These are phyloP conservation scores for Bicyclus anynana DNA, from an alignment of 1,140 invertebrate species.

Conservation along the genomic window DNA sequence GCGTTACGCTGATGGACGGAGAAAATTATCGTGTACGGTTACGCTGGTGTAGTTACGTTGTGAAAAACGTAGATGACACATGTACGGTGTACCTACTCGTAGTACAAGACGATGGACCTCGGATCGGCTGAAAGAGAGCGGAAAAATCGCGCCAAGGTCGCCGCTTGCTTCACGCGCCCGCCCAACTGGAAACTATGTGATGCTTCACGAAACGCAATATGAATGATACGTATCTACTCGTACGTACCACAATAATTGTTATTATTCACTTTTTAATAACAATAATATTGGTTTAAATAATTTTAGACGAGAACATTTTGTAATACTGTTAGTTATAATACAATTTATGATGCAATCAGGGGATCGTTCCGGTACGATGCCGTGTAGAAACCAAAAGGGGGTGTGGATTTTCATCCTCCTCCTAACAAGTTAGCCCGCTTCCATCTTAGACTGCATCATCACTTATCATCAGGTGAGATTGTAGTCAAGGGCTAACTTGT, in stretches of 20 bases:
- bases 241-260: background rate
- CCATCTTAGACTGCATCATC: no score
- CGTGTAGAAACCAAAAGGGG: no score
- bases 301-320: no score
- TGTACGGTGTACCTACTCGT: conserved; percentile 28
- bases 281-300: no score
- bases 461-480: no score
- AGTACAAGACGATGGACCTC: conserved; percentile 54
- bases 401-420: no score
- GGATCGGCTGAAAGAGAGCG: conserved; percentile 69
- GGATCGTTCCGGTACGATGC: no score
- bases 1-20: background rate
- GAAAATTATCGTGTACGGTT: background rate
- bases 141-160: conserved; percentile 71
- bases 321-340: no score
- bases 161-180: conserved; percentile 54
- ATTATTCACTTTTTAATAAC: background rate
- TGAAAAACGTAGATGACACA: conserved; percentile 43
- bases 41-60: conserved; percentile 10
- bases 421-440: no score
- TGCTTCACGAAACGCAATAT: conserved; percentile 13
- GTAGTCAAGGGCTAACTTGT: no score
- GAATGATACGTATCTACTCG: conserved; percentile 9
- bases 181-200: conserved; percentile 54
- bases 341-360: no score